Conservation (phyloP, 2,113 vertebrate genomes). For the Hyperoodon ampullatus region DNA sequence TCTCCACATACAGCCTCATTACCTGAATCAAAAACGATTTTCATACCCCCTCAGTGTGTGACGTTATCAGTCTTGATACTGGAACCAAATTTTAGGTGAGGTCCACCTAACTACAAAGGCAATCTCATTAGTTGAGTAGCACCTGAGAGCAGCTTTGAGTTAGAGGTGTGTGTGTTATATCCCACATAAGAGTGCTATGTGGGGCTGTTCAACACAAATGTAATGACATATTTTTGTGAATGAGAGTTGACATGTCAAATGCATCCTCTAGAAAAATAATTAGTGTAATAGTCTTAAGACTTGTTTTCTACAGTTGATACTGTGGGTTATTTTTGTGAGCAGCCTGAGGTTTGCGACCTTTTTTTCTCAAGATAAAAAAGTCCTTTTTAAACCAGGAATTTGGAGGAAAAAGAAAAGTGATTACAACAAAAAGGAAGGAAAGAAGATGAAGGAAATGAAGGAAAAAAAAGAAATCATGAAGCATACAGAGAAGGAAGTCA, state of each 20-base stretch:
- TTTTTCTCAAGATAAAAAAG: slow-evolving; percentile 78
- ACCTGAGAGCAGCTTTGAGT: slow-evolving; percentile 57
- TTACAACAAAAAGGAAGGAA: neutral
- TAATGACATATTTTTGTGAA: slow-evolving; percentile 75
- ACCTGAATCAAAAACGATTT: neutral
- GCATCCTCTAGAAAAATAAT: slow-evolving; percentile 73
- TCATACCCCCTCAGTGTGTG: neutral
- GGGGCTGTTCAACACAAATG: slow-evolving; percentile 68
- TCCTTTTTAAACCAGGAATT: slow-evolving; percentile 80
- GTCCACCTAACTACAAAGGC: slow-evolving; percentile 53
- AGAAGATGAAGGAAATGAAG: neutral
- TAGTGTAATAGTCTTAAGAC: slow-evolving; percentile 73
- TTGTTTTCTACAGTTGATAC: slow-evolving; percentile 78
- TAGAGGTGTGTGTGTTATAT: slow-evolving; percentile 46
- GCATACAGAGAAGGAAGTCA: neutral
- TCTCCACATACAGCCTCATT: neutral
- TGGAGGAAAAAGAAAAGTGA: slow-evolving; percentile 36
- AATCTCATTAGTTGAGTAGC: slow-evolving; percentile 63
- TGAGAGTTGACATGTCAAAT: slow-evolving; percentile 74
- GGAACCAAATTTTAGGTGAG: neutral
- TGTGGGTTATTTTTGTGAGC: slow-evolving; percentile 77
- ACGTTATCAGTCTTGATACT: neutral
- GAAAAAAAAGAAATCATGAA: neutral
- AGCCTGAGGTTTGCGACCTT: slow-evolving; percentile 72
- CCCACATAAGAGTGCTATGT: neutral